Evolutionary conservation across 2,113 vertebrate species (phyloP).

Genomic region (Oenanthe melanoleuca): DNA sequence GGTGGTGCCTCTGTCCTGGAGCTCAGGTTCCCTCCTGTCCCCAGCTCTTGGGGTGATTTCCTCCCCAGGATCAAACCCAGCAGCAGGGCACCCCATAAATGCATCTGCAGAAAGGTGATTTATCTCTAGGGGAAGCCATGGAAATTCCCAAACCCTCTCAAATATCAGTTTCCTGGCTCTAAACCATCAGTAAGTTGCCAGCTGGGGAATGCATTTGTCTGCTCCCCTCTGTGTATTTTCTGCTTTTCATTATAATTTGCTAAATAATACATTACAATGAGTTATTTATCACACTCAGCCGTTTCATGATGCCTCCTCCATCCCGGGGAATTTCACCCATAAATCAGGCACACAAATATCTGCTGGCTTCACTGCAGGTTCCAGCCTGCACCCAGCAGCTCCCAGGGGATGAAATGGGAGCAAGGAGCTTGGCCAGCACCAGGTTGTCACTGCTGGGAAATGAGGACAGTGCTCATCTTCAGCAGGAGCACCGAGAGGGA

Average conservation of each 20-base stretch:
- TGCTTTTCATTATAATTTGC: conserved; percentile 56
- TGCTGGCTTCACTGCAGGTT: not conserved
- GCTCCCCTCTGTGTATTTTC: conserved; percentile 18
- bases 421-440: rapidly evolving
- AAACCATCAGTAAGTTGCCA: conserved; percentile 15
- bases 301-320: not conserved
- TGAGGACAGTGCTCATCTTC: rapidly evolving
- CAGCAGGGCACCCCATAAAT: not conserved
- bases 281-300: conserved; percentile 8
- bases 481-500: rapidly evolving
- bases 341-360: not conserved
- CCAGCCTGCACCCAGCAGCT: not conserved
- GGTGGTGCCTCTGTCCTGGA: not conserved
- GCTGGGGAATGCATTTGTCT: not conserved
- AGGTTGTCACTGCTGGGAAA: not conserved
- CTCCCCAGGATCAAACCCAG: not conserved
- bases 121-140: not conserved
- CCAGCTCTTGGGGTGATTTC: not conserved
- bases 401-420: not conserved
- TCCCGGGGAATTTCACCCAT: not conserved
- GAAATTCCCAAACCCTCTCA: conserved; percentile 37
- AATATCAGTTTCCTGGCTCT: not conserved
- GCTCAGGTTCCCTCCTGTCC: not conserved
- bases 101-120: not conserved
- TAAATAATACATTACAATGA: conserved; percentile 37